Percentiles rank a stretch among this genome's conserved stretches.
These are phyloP conservation scores for Aotus griseimembra DNA, from an alignment of 2,797 vertebrate genomes.

Conservation along the genomic window DNA sequence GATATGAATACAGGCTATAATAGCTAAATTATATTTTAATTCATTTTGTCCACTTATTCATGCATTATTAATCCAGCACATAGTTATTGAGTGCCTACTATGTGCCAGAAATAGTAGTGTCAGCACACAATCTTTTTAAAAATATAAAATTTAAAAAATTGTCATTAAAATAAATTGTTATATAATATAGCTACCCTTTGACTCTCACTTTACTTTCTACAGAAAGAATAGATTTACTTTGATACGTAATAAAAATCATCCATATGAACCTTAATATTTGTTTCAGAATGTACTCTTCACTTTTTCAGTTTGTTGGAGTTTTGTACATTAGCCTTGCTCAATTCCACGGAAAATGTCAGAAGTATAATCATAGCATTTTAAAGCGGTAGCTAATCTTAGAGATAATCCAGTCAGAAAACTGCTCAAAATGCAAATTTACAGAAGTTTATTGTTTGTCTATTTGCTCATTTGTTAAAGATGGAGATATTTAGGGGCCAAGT, in stretches of 20 bases:
- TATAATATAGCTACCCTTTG: background rate
- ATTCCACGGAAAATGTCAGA: conserved; percentile 19
- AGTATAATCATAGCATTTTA: conserved; percentile 12
- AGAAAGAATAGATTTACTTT: conserved; percentile 12
- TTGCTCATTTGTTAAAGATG: background rate
- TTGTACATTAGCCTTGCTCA: background rate
- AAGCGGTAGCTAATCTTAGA: conserved; percentile 4
- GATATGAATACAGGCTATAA: background rate
- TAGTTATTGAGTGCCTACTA: background rate
- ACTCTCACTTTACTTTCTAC: conserved; percentile 39
- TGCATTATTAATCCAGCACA: background rate
- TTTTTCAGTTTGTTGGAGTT: background rate
- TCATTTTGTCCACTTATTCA: background rate
- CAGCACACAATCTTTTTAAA: background rate
- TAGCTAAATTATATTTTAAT: conserved; percentile 14
- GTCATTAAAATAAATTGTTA: background rate
- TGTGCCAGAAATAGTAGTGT: background rate
- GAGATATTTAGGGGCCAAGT: background rate
- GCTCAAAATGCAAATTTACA: background rate
- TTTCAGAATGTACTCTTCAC: background rate
- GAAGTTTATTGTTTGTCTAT: background rate
- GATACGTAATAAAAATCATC: background rate
- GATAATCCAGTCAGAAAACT: conserved; percentile 30
- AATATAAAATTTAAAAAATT: background rate
- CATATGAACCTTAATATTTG: background rate